phyloP scores from a whole-genome alignment of 2,888 invertebrate genomes.

The Ormyrus nitidulus region DNA sequence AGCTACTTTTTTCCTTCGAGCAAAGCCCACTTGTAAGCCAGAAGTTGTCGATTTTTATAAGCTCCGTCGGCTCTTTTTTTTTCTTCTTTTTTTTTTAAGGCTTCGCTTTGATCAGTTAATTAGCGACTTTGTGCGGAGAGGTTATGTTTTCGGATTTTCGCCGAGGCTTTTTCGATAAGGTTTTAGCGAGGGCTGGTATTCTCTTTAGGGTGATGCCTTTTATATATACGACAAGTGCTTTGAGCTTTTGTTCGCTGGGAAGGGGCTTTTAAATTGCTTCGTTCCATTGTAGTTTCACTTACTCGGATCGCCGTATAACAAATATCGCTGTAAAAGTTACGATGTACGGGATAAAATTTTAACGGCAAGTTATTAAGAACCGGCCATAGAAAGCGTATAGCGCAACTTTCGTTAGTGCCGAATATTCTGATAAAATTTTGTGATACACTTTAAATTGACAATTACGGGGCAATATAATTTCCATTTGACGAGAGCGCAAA shows the following conservation, averaged over 20 bases:
- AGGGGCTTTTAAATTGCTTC: slow-evolving; percentile 13
- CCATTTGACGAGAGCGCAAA: background rate
- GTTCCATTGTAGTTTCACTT: slow-evolving; percentile 8
- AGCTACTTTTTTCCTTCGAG: background rate
- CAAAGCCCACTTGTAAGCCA: background rate
- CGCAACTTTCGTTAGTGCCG: too few relatives aligned
- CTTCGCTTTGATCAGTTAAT: too few relatives aligned
- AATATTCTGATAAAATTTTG: background rate
- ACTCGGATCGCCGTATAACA: background rate
- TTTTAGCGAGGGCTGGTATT: too few relatives aligned
- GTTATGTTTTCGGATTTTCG: too few relatives aligned
- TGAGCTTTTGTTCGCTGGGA: slow-evolving; percentile 1
- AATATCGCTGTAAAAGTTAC: slow-evolving; percentile 17
- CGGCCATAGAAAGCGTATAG: too few relatives aligned
- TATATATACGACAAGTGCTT: too few relatives aligned
- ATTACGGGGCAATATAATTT: background rate
- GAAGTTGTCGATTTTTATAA: background rate
- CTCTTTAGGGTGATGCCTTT: too few relatives aligned
- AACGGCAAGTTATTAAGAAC: background rate
- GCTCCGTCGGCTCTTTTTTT: background rate
- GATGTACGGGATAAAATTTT: slow-evolving; percentile 5
- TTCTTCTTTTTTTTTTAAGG: background rate
- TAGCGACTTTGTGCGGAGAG: too few relatives aligned
- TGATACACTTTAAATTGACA: background rate
- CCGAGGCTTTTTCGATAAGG: too few relatives aligned